Evolutionary conservation across 1,140 invertebrate species (phyloP).

Genomic region (Aphelenchoides fujianensis): DNA sequence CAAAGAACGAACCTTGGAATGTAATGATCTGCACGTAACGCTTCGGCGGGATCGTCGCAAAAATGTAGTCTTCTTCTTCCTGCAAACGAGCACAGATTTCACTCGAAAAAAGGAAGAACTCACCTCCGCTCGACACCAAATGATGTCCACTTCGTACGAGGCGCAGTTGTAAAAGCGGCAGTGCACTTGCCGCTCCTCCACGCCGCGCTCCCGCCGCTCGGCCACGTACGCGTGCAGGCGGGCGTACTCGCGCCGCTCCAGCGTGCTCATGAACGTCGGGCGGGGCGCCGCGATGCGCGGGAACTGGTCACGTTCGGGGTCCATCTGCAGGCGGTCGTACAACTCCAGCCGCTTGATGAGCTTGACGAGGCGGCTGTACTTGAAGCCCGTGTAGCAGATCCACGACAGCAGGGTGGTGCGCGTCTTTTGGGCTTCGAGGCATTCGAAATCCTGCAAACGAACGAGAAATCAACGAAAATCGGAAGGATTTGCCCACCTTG

Average conservation of each 20-base stretch:
- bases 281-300: not conserved
- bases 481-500: too few species aligned
- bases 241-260: not conserved
- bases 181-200: not conserved
- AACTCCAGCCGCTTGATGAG: not conserved
- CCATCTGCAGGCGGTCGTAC: not conserved
- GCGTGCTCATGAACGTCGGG: not conserved
- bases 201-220: not conserved
- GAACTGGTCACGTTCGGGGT: not conserved
- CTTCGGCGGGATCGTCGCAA: not conserved
- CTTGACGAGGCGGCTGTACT: not conserved
- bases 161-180: conserved; percentile 5
- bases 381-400: not conserved
- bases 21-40: conserved; percentile 3
- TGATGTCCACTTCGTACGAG: not conserved
- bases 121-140: conserved; percentile 13
- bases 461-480: too few species aligned
- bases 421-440: not conserved
- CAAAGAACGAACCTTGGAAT: not conserved
- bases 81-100: too few species aligned
- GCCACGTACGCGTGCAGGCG: not conserved
- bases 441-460: not conserved
- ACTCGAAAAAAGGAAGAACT: too few species aligned
- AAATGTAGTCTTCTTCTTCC: not conserved
- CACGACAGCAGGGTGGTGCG: not conserved